These are phyloP conservation scores for Phthorimaea operculella DNA, from an alignment of 1,140 invertebrate species.

Conservation along the genomic window DNA sequence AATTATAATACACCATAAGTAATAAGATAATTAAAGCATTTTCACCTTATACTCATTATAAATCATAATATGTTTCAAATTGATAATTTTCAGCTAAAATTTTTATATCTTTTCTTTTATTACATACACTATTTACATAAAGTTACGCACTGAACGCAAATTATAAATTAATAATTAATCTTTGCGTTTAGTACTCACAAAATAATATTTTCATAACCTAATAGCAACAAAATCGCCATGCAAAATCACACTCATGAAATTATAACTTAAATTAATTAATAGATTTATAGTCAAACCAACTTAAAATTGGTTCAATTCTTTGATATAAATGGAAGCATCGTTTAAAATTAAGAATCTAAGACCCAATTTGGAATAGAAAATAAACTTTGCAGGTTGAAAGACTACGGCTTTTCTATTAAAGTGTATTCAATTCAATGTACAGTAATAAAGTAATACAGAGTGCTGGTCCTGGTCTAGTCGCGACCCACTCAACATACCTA, in stretches of 20 bases:
- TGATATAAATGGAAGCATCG: conserved; percentile 68
- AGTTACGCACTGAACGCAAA: conserved; percentile 43
- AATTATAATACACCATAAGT: conserved; percentile 63
- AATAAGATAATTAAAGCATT: conserved; percentile 66
- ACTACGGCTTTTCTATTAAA: neutral
- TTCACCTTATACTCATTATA: conserved; percentile 63
- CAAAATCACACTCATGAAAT: conserved; percentile 60
- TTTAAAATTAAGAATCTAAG: conserved; percentile 54
- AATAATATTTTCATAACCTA: conserved; percentile 37
- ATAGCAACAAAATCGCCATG: conserved; percentile 59
- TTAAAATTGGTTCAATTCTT: conserved; percentile 61
- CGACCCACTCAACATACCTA: conserved; percentile 54
- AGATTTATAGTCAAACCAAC: conserved; percentile 58
- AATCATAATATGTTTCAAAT: conserved; percentile 55
- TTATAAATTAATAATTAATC: conserved; percentile 53
- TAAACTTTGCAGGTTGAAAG: conserved; percentile 2
- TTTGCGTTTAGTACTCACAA: conserved; percentile 44
- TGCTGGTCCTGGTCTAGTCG: conserved; percentile 10
- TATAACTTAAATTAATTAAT: conserved; percentile 45
- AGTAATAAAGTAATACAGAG: conserved; percentile 11
- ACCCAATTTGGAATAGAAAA: conserved; percentile 7
- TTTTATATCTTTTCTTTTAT: conserved; percentile 44
- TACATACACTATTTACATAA: conserved; percentile 60
- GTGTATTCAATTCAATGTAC: neutral
- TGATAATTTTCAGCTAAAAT: conserved; percentile 47